Percentiles rank a stretch among this genome's conserved stretches.
phyloP scores from a whole-genome alignment of 2,888 invertebrate genomes.

The Drosophila macrothrix region DNA sequence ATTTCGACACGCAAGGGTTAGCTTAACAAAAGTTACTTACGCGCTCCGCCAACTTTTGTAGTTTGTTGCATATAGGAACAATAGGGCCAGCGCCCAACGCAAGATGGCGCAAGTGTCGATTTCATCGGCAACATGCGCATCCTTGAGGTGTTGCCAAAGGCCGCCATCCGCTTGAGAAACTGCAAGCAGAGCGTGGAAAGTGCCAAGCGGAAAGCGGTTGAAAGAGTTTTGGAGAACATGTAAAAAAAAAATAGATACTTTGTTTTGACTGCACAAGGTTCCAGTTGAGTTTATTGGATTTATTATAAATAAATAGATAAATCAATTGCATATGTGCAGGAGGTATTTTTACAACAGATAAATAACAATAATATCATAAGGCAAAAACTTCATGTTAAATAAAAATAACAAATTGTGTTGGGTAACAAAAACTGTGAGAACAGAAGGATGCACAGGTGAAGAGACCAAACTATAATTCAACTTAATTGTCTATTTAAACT shows the following conservation, averaged over 20 bases:
- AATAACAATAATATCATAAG: neutral
- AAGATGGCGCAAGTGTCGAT: constrained; percentile 59
- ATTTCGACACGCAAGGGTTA: constrained; percentile 10
- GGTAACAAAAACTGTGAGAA: neutral
- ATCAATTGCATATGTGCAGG: neutral
- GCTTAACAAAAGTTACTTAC: constrained; percentile 71
- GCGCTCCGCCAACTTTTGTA: constrained; percentile 83
- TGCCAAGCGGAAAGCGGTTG: neutral
- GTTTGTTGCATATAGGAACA: constrained; percentile 84
- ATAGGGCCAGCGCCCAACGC: constrained; percentile 82
- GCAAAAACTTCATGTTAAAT: neutral
- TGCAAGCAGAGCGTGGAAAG: constrained; percentile 74
- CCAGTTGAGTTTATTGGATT: neutral
- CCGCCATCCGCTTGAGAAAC: constrained; percentile 86
- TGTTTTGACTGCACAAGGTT: neutral
- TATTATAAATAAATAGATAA: neutral
- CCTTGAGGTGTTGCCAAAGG: constrained; percentile 84
- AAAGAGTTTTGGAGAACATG: neutral
- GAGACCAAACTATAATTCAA: neutral
- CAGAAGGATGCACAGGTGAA: neutral
- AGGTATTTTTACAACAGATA: neutral
- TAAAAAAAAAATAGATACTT: neutral
- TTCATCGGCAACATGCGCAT: constrained; percentile 84
- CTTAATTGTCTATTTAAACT: neutral
- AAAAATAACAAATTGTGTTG: neutral